A percentile compares a stretch with the other conserved stretches of the same genome.
Evolutionary conservation across 2,113 vertebrate species (phyloP).

Genomic region (Indicator indicator): DNA sequence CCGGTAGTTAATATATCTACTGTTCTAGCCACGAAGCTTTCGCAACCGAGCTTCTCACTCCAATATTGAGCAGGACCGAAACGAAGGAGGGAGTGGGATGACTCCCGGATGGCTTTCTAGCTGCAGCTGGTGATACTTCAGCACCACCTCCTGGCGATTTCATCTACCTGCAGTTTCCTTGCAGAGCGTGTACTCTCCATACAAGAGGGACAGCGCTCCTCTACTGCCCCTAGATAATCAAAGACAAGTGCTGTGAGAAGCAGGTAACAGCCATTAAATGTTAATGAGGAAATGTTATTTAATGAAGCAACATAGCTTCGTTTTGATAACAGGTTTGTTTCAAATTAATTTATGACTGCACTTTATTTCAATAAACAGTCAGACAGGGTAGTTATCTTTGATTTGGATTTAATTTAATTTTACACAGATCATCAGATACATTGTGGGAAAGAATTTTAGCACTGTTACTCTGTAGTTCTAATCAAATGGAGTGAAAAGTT

Average conservation of each 20-base stretch:
- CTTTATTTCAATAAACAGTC: neutral
- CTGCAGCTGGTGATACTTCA: neutral
- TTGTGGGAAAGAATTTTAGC: neutral
- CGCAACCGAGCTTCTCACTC: neutral
- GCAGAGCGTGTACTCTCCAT: accelerated
- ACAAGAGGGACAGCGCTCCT: neutral
- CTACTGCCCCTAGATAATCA: accelerated
- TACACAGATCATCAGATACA: neutral
- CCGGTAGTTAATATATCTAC: accelerated
- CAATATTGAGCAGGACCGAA: too few relatives aligned
- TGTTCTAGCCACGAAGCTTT: accelerated
- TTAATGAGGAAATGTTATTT: neutral
- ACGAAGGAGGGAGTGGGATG: neutral
- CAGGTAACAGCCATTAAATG: too few relatives aligned
- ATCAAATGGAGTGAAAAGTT: neutral
- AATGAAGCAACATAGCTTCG: accelerated
- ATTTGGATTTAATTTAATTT: neutral
- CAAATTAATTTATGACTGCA: neutral
- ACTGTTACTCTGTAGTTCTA: neutral
- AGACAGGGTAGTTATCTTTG: neutral
- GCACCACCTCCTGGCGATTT: neutral
- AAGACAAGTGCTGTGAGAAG: accelerated
- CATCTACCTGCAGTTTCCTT: accelerated
- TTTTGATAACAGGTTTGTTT: neutral
- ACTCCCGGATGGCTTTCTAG: accelerated